Evolutionary conservation across 92 coral and sea anemone species (phyloP).

Genomic region (Siderastrea siderea): DNA sequence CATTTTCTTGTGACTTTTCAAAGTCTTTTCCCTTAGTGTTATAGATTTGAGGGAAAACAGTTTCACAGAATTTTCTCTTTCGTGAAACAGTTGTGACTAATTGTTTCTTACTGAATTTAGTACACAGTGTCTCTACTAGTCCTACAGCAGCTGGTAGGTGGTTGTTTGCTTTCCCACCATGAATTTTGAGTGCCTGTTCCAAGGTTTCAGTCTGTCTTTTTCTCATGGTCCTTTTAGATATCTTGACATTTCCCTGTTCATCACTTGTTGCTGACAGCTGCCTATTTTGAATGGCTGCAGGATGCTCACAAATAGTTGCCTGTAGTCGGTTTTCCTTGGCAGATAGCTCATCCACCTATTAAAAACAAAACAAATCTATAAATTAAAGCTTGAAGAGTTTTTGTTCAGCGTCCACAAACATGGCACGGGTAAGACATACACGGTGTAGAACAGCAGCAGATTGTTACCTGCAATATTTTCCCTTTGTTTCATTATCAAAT

Average conservation of each 20-base stretch:
- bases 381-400: neutral
- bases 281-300: constrained; percentile 51
- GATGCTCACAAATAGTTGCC: constrained; percentile 49
- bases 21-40: constrained; percentile 29
- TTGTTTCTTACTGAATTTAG: neutral
- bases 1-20: constrained; percentile 49
- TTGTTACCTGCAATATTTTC: too few relatives aligned
- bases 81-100: neutral
- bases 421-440: too few relatives aligned
- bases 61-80: constrained; percentile 38
- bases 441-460: too few relatives aligned
- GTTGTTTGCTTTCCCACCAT: constrained; percentile 56
- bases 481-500: neutral
- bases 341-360: constrained; percentile 28
- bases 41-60: constrained; percentile 47
- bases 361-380: constrained; percentile 25
- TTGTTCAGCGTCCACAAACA: too few relatives aligned
- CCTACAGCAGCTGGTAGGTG: constrained; percentile 48
- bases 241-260: constrained; percentile 24
- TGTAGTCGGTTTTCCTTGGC: constrained; percentile 27
- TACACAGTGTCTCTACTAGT: constrained; percentile 43
- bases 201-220: constrained; percentile 59
- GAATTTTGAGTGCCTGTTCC: constrained; percentile 43
- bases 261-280: constrained; percentile 36
- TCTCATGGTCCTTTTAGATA: constrained; percentile 46